Evolutionary conservation across 64 coral and sea anemone species (phyloP), one percentile per base, ranked within the genome.

Genomic region (Pachyseris speciosa): DNA sequence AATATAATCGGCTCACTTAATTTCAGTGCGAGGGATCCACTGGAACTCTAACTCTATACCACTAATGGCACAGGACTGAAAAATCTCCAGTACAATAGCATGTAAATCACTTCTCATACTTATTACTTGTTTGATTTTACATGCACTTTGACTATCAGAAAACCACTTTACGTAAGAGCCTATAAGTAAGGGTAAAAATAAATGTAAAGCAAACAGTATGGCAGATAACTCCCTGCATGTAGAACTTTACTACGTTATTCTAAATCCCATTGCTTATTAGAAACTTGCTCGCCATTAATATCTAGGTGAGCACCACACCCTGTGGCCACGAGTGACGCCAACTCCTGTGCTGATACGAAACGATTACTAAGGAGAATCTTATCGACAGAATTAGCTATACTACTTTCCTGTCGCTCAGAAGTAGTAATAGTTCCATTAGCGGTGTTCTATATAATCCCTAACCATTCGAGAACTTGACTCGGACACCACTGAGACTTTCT

Each of bases 1-100:
- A 9, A 78, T 76, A 26, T 45, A 93, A 86, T 93, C 91, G 8
- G 83, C 91, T 27, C 83, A 31, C 8, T 86, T 83, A 50, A 86
- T 36, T 28, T 76, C 57, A 37, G 39, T 86, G 9, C 83, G 39
- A 50, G 91, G 83, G 9, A 86, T 77, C 91, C 91, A 93, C n/a
- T n/a, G n/a, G n/a, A n/a, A n/a, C n/a, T n/a, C n/a, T n/a, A n/a
- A n/a, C n/a, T n/a, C n/a, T n/a, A 93, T 68, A 17, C 33, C n/a
- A 25, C 86, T 65, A 20, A 40, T 28, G n/a, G 36, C 45, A 37
- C 72, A 85, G 15, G 68, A 43, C 37, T 92, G 37, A 52, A 92
- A 92, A 63, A 85, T 75, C 17, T 63, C 12, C 26, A 85, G 25
- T 0, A 79, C 89, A 6, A 92, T 25, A 25, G 25, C 16, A 47